A percentile compares a stretch with the other conserved stretches of the same genome.
phyloP scores from a whole-genome alignment of 2,113 vertebrate genomes.

The Onychostoma macrolepis region DNA sequence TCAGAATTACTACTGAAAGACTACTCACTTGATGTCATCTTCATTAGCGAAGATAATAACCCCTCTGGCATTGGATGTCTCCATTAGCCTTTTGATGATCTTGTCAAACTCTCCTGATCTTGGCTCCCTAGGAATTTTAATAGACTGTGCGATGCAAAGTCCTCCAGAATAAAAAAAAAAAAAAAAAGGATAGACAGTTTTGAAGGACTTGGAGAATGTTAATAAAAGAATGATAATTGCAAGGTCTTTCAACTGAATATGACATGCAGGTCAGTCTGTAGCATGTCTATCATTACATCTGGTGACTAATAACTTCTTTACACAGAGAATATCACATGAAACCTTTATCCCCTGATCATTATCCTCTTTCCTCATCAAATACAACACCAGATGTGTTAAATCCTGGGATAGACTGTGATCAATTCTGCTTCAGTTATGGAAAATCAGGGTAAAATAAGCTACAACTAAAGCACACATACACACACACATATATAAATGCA shows the following conservation, averaged over 20 bases:
- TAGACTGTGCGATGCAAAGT: slow-evolving; percentile 90
- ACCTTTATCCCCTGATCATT: slow-evolving; percentile 25
- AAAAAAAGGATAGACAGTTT: slow-evolving; percentile 2
- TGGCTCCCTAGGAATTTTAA: slow-evolving; percentile 93
- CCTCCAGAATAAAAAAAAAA: slow-evolving; percentile 77
- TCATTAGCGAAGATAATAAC: slow-evolving; percentile 96
- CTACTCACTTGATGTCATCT: slow-evolving; percentile 91
- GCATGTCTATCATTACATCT: slow-evolving; percentile 11
- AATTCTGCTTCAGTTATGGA: slow-evolving; percentile 37
- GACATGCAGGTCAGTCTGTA: neutral
- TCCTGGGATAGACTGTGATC: slow-evolving; percentile 1
- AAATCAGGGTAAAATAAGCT: neutral
- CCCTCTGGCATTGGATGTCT: slow-evolving; percentile 89
- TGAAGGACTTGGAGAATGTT: neutral
- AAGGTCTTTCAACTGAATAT: neutral
- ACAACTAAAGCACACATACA: neutral
- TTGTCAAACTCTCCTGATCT: slow-evolving; percentile 90
- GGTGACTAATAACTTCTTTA: slow-evolving; percentile 29
- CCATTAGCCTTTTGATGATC: slow-evolving; percentile 90
- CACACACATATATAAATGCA: neutral
- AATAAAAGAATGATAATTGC: neutral
- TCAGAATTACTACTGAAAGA: neutral
- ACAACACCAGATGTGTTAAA: slow-evolving; percentile 21
- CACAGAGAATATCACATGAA: neutral
- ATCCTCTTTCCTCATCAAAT: slow-evolving; percentile 29